Conservation (phyloP, 2,113 vertebrate species). For the Pantherophis guttatus region DNA sequence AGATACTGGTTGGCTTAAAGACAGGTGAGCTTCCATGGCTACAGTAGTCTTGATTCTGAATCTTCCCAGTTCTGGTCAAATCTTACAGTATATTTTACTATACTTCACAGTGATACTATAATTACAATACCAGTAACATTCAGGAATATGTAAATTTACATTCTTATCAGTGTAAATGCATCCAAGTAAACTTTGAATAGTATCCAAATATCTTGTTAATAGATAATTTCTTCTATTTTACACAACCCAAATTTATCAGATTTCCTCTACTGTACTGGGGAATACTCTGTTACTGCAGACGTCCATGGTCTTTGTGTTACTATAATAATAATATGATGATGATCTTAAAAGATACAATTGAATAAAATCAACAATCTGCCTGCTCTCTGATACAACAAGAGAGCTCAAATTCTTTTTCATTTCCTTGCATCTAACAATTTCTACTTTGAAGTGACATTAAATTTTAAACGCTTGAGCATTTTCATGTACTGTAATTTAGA, state of each 20-base stretch:
- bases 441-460: slow-evolving; percentile 62
- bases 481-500: slow-evolving; percentile 54
- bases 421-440: slow-evolving; percentile 49
- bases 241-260: rapidly evolving
- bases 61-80: background rate
- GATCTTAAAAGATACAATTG: slow-evolving; percentile 13
- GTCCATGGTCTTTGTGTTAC: background rate
- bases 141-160: background rate
- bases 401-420: slow-evolving; percentile 6
- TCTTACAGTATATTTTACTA: background rate
- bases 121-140: background rate
- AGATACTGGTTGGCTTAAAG: background rate
- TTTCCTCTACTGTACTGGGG: background rate
- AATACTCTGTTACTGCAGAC: background rate
- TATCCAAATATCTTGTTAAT: background rate
- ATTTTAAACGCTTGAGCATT: slow-evolving; percentile 62
- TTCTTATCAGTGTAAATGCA: background rate
- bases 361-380: background rate
- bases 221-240: background rate
- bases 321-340: background rate
- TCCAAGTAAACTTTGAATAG: background rate
- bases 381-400: background rate
- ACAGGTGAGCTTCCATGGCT: background rate
- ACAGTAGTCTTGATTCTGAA: background rate
- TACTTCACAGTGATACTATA: background rate